A percentile compares a stretch with the other conserved stretches of the same genome.
phyloP scores from a whole-genome alignment of 2,888 invertebrate species.

The Prionchulus punctatus region DNA sequence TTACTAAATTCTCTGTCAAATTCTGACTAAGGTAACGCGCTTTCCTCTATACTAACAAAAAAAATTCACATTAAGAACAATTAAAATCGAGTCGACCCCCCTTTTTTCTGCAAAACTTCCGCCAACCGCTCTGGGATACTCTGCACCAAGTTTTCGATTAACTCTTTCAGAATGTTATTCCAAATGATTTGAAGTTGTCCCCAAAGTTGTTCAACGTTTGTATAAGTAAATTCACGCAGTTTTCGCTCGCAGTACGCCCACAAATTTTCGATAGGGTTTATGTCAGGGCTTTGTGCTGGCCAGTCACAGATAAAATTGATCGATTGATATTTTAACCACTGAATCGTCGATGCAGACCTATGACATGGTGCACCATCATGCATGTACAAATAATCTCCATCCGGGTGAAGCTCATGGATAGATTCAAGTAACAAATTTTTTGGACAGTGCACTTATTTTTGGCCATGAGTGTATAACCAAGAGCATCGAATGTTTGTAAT shows the following conservation, averaged over 20 bases:
- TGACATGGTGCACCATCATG: not conserved
- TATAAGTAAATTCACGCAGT: not conserved
- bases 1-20: not conserved
- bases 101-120: not conserved
- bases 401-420: not conserved
- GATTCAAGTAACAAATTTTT: not conserved
- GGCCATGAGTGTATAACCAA: no score
- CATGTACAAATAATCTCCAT: not conserved
- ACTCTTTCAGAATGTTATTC: not conserved
- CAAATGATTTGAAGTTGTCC: not conserved
- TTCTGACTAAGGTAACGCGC: not conserved
- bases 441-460: no score
- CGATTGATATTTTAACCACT: not conserved
- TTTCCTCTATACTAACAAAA: not conserved
- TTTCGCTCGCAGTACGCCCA: not conserved
- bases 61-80: not conserved
- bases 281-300: not conserved
- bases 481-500: no score
- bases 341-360: not conserved
- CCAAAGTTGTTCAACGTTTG: not conserved
- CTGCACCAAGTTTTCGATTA: not conserved
- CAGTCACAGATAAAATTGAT: not conserved
- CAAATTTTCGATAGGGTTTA: not conserved
- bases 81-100: not conserved
- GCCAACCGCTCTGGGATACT: not conserved